These are phyloP conservation scores for Platysternon megacephalum DNA, from an alignment of 2,113 vertebrate species.

Conservation along the genomic window DNA sequence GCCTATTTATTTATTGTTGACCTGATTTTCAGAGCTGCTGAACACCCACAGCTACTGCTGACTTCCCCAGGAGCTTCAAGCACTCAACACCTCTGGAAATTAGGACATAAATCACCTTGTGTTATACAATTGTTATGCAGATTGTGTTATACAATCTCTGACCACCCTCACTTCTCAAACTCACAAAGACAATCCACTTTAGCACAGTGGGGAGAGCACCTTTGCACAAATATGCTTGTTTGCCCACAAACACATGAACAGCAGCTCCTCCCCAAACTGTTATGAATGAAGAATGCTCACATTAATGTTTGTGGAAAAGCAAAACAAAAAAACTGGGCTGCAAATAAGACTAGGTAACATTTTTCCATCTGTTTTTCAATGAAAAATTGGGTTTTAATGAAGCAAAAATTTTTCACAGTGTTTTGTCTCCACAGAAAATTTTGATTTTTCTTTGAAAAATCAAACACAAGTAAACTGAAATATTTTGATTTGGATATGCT, in stretches of 20 bases:
- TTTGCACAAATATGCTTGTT: neutral
- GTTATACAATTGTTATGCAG: neutral
- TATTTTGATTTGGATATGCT: neutral
- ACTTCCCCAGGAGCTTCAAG: neutral
- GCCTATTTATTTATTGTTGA: neutral
- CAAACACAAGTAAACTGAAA: neutral
- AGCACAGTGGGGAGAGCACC: neutral
- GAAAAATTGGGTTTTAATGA: neutral
- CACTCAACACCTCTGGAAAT: rapidly evolving
- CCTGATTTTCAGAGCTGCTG: neutral
- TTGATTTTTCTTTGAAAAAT: neutral
- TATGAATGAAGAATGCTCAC: neutral
- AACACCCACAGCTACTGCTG: neutral
- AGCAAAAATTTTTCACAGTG: no score
- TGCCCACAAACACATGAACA: neutral
- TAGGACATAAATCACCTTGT: neutral
- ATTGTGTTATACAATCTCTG: neutral
- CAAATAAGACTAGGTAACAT: neutral
- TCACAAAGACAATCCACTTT: neutral
- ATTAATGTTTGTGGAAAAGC: rapidly evolving
- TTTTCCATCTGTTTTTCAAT: no score
- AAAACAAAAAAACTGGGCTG: neutral
- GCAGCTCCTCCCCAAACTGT: neutral
- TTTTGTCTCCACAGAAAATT: neutral
- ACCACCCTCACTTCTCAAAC: neutral